A percentile compares a stretch with the other conserved stretches of the same genome.
Conservation (phyloP, 2,888 invertebrate genomes). For the Andricus curvator region DNA sequence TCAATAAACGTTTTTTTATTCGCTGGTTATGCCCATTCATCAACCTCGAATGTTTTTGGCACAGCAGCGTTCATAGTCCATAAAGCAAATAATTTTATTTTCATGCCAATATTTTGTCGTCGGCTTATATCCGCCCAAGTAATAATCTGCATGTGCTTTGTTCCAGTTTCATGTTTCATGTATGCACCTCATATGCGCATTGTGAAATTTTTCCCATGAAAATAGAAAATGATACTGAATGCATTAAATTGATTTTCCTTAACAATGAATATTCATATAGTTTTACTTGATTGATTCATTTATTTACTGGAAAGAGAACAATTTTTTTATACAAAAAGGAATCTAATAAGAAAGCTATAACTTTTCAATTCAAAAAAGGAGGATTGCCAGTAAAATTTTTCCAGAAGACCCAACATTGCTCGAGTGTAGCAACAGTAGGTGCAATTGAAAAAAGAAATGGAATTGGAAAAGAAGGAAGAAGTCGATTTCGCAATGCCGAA, state of each 20-base stretch:
- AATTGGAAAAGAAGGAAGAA: constrained; percentile 18
- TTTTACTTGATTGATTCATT: neutral
- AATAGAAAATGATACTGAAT: neutral
- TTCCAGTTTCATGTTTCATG: constrained; percentile 6
- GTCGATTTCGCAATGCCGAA: constrained; percentile 31
- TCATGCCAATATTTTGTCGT: constrained; percentile 7
- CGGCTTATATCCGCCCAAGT: constrained; percentile 8
- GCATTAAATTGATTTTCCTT: neutral
- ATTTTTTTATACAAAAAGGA: neutral
- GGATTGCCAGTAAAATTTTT: constrained; percentile 10
- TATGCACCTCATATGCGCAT: neutral
- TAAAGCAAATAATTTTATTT: constrained; percentile 24
- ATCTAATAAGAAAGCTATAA: neutral
- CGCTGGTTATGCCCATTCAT: neutral
- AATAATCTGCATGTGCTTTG: constrained; percentile 21
- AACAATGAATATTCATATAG: neutral
- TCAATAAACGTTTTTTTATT: no score
- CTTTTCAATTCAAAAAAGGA: constrained; percentile 7
- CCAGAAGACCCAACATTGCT: neutral
- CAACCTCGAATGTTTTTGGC: constrained; percentile 1
- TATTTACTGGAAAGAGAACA: neutral
- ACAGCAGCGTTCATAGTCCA: neutral
- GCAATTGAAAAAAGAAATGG: constrained; percentile 32
- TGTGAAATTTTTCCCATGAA: neutral
- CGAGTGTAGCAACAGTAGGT: constrained; percentile 20